Conservation (phyloP, 1,140 invertebrate genomes). For the Euwallacea fornicatus region DNA sequence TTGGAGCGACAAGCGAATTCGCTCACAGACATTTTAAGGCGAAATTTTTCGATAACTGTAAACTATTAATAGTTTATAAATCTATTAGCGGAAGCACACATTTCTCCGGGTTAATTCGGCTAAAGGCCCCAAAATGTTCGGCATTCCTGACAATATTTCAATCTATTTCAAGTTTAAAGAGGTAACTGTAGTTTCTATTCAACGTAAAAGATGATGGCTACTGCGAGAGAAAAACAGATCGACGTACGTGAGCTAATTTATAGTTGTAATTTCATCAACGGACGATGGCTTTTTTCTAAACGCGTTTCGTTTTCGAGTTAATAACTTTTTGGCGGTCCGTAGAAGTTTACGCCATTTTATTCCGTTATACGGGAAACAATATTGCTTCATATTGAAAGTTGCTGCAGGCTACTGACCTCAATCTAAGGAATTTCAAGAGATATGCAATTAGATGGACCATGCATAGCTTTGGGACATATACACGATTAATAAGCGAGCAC, state of each 20-base stretch:
- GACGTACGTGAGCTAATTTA: slow-evolving; percentile 44
- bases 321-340: slow-evolving; percentile 42
- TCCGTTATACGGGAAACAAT: slow-evolving; percentile 42
- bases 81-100: slow-evolving; percentile 4
- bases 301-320: slow-evolving; percentile 39
- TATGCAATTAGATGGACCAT: slow-evolving; percentile 42
- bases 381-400: slow-evolving; percentile 40
- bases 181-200: slow-evolving; percentile 41
- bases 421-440: slow-evolving; percentile 39
- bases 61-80: slow-evolving; percentile 23
- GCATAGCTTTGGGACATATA: not conserved
- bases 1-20: not conserved
- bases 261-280: slow-evolving; percentile 43
- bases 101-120: slow-evolving; percentile 29
- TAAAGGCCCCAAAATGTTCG: slow-evolving; percentile 33
- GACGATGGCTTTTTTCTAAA: slow-evolving; percentile 28
- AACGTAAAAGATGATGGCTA: slow-evolving; percentile 36
- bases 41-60: slow-evolving; percentile 18
- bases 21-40: slow-evolving; percentile 13
- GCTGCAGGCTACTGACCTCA: slow-evolving; percentile 40
- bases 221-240: slow-evolving; percentile 34
- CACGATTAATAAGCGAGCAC: too few species aligned
- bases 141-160: slow-evolving; percentile 39
- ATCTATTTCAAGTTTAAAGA: slow-evolving; percentile 40
- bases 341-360: slow-evolving; percentile 29